Evolutionary conservation across 2,888 invertebrate genomes (phyloP).

Genomic region (Lasioglossum vierecki): DNA sequence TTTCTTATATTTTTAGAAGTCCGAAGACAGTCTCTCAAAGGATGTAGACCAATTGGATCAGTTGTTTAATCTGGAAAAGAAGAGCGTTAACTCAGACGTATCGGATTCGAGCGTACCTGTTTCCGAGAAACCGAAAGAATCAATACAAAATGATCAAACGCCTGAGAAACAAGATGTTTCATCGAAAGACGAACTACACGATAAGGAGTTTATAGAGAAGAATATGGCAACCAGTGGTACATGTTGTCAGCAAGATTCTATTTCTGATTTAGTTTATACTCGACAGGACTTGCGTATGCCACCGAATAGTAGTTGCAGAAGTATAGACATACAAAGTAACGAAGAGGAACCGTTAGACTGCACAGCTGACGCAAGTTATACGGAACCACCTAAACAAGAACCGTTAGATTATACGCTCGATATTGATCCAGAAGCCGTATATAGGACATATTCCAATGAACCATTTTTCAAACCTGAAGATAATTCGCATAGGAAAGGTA

Average conservation of each 20-base stretch:
- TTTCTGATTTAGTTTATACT: slow-evolving; percentile 35
- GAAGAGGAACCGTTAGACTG: slow-evolving; percentile 71
- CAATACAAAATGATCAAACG: slow-evolving; percentile 34
- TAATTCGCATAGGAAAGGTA: slow-evolving; percentile 64
- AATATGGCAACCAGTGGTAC: slow-evolving; percentile 18
- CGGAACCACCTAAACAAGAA: slow-evolving; percentile 58
- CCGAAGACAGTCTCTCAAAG: slow-evolving; percentile 45
- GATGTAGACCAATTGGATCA: slow-evolving; percentile 57
- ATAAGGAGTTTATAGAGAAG: slow-evolving; percentile 29
- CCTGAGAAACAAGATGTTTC: slow-evolving; percentile 29
- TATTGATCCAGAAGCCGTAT: slow-evolving; percentile 57
- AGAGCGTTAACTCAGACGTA: slow-evolving; percentile 33
- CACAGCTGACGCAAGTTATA: slow-evolving; percentile 65
- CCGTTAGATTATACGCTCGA: slow-evolving; percentile 74
- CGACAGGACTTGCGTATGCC: slow-evolving; percentile 23
- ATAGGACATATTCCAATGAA: slow-evolving; percentile 55
- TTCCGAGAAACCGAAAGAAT: slow-evolving; percentile 35
- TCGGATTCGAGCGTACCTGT: slow-evolving; percentile 26
- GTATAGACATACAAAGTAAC: slow-evolving; percentile 31
- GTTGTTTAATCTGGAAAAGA: slow-evolving; percentile 53
- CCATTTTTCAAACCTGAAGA: slow-evolving; percentile 58
- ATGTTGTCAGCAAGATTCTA: slow-evolving; percentile 37
- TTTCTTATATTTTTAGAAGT: slow-evolving; percentile 44
- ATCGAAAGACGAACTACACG: slow-evolving; percentile 12
- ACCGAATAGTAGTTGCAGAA: slow-evolving; percentile 35